These are phyloP conservation scores for Drosophila kepulauana DNA, from an alignment of 1,140 invertebrate species.

Conservation along the genomic window DNA sequence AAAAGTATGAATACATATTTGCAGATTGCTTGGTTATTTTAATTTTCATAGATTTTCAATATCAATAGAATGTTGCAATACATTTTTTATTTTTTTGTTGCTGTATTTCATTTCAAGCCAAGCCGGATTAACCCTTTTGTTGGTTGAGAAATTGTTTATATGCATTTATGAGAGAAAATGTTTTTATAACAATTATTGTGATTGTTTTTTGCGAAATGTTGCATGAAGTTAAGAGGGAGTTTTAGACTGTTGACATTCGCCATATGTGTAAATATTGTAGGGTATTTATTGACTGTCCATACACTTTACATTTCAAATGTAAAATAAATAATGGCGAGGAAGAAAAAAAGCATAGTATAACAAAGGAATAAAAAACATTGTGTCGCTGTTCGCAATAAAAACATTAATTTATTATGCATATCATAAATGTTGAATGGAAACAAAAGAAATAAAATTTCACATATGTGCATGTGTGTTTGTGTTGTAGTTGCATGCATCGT, in stretches of 20 bases:
- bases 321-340: constrained; percentile 32
- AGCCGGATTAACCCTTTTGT: constrained; percentile 22
- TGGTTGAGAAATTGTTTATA: not conserved
- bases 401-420: constrained; percentile 48
- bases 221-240: not conserved
- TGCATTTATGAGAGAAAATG: not conserved
- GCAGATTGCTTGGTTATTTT: constrained; percentile 14
- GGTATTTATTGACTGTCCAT: not conserved
- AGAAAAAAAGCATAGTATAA: not conserved
- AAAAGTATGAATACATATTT: constrained; percentile 19
- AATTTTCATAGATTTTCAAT: constrained; percentile 5
- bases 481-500: not conserved
- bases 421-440: constrained; percentile 29
- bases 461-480: not conserved
- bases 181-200: not conserved
- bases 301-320: constrained; percentile 20
- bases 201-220: not conserved
- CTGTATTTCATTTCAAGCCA: not conserved
- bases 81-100: not conserved
- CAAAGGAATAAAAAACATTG: constrained; percentile 23
- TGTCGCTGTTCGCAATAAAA: constrained; percentile 30
- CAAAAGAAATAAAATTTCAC: constrained; percentile 13
- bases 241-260: not conserved
- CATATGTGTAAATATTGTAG: not conserved
- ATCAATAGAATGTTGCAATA: constrained; percentile 7